A percentile compares a stretch with the other conserved stretches of the same genome.
phyloP scores from a whole-genome alignment of 2,888 invertebrate species.

The Agrochola circellaris region DNA sequence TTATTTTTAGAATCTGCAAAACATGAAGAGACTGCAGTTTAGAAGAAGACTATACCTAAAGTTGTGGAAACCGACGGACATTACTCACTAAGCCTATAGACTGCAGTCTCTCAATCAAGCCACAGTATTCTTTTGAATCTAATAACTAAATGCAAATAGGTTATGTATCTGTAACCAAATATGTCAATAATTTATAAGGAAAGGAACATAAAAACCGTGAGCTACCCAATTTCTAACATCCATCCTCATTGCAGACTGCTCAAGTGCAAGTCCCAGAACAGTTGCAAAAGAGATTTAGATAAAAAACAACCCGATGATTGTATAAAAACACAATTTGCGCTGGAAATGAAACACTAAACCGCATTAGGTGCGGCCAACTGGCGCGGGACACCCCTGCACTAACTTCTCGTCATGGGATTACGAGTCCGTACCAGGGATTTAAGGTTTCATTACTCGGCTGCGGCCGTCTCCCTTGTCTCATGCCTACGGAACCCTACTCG shows the following conservation, averaged over 20 bases:
- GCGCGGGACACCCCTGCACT: conserved; percentile 80
- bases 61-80: background rate
- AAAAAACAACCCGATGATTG: conserved; percentile 82
- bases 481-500: conserved; percentile 63
- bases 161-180: background rate
- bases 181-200: background rate
- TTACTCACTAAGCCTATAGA: background rate
- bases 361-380: conserved; percentile 89
- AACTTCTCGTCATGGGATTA: conserved; percentile 89
- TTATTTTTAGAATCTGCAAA: conserved; percentile 31
- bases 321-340: conserved; percentile 88
- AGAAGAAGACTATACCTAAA: background rate
- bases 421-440: conserved; percentile 90
- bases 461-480: conserved; percentile 71
- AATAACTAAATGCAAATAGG: background rate
- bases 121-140: background rate
- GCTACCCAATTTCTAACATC: conserved; percentile 25
- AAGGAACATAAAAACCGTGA: background rate
- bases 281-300: conserved; percentile 77
- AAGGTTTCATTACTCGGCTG: conserved; percentile 89
- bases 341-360: conserved; percentile 89
- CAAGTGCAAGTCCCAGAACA: conserved; percentile 47
- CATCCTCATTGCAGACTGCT: conserved; percentile 30
- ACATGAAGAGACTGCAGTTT: background rate
- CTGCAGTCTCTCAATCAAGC: background rate